A percentile compares a stretch with the other conserved stretches of the same genome.
Conservation (phyloP, 2,113 vertebrate species). For the Melanostigma gelatinosum region DNA sequence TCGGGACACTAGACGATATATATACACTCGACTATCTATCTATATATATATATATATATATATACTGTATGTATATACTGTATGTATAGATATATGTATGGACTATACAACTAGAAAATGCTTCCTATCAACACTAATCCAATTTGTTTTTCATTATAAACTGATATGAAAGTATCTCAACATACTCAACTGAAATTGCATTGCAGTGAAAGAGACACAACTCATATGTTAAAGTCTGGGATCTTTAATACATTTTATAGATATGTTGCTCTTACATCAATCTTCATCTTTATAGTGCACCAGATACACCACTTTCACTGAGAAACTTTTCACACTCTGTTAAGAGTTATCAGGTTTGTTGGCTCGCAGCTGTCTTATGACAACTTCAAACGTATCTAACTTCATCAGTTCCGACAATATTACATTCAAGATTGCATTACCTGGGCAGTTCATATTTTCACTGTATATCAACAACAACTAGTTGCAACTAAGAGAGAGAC, state of each 20-base stretch:
- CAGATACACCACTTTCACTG: too few species aligned
- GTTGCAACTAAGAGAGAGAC: neutral
- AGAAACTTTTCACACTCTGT: neutral
- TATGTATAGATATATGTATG: neutral
- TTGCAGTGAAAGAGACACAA: neutral
- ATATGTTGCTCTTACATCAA: neutral
- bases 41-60: neutral
- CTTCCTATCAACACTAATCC: slow-evolving; percentile 24
- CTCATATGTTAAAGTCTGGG: neutral
- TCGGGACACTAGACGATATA: neutral
- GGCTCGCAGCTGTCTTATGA: neutral
- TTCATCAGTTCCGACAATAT: neutral
- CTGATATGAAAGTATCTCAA: slow-evolving; percentile 15
- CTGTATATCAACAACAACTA: neutral
- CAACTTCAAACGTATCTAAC: neutral
- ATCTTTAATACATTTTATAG: neutral
- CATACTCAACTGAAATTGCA: slow-evolving; percentile 9
- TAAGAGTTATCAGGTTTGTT: neutral
- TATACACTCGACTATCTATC: too few species aligned
- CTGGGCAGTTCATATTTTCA: neutral
- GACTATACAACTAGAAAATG: neutral
- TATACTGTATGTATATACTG: too few species aligned
- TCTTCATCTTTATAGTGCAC: neutral
- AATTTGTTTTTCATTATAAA: neutral
- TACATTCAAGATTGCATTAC: neutral